phyloP scores from a whole-genome alignment of 2,113 vertebrate genomes.

The Archocentrus centrarchus region DNA sequence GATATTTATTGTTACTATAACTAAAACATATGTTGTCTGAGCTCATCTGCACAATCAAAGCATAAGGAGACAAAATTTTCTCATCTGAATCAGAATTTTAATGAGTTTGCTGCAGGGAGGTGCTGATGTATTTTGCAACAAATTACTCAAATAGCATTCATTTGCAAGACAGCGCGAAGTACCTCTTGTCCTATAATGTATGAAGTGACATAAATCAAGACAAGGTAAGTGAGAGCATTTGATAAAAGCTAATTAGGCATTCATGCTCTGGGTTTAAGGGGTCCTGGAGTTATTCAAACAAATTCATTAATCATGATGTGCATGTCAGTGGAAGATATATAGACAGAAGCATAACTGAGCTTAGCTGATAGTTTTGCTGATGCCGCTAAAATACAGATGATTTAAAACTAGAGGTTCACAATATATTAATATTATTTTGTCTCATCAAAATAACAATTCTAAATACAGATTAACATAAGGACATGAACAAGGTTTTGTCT shows the following conservation, averaged over 20 bases:
- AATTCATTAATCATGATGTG: slow-evolving; percentile 57
- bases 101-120: not conserved
- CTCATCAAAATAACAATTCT: not conserved
- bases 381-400: slow-evolving; percentile 4
- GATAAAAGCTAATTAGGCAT: slow-evolving; percentile 64
- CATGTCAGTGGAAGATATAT: slow-evolving; percentile 27
- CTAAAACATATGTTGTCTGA: slow-evolving; percentile 11
- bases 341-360: slow-evolving; percentile 1
- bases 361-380: not conserved
- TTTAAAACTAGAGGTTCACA: not conserved
- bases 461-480: not conserved
- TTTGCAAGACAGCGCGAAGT: slow-evolving; percentile 29
- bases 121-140: slow-evolving; percentile 28
- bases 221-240: slow-evolving; percentile 30
- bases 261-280: slow-evolving; percentile 56
- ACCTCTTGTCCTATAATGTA: slow-evolving; percentile 42
- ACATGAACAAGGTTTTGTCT: not conserved
- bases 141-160: slow-evolving; percentile 54
- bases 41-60: not conserved
- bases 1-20: slow-evolving; percentile 16
- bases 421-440: not conserved
- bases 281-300: slow-evolving; percentile 64
- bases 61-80: not conserved
- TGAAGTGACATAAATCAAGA: slow-evolving; percentile 60
- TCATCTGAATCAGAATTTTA: slow-evolving; percentile 13